A percentile compares a stretch with the other conserved stretches of the same genome.
Conservation (phyloP, 2,888 invertebrate genomes). For the Drosophila paranaensis region DNA sequence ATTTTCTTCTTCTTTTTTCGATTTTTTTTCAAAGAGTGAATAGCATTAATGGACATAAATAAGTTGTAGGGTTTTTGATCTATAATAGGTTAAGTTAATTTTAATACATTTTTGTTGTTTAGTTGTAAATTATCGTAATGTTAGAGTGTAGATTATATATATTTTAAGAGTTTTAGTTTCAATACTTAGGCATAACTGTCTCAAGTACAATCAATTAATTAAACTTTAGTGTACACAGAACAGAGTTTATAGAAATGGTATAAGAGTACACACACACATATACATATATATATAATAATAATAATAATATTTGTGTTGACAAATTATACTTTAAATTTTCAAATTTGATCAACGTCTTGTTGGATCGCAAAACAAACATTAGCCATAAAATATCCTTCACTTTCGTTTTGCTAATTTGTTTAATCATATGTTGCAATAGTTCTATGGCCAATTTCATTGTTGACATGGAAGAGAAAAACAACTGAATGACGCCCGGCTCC, state of each 20-base stretch:
- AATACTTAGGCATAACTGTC: constrained; percentile 56
- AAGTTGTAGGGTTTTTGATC: constrained; percentile 44
- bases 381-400: constrained; percentile 3
- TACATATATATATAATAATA: not conserved
- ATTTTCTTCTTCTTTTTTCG: constrained; percentile 4
- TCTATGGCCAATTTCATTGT: constrained; percentile 1
- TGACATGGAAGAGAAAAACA: constrained; percentile 27
- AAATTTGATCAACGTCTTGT: not conserved
- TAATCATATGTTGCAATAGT: constrained; percentile 1
- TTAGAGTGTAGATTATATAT: constrained; percentile 61
- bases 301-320: constrained; percentile 2
- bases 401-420: not conserved
- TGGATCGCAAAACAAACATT: constrained; percentile 1
- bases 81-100: constrained; percentile 59
- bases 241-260: constrained; percentile 45
- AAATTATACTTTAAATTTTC: not conserved
- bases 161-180: constrained; percentile 57
- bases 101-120: constrained; percentile 77
- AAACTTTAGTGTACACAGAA: constrained; percentile 75
- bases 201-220: constrained; percentile 76
- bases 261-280: not conserved
- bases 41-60: constrained; percentile 61
- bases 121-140: constrained; percentile 74
- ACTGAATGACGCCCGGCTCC: constrained; percentile 22
- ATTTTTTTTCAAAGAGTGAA: constrained; percentile 42